Evolutionary conservation across 2,797 vertebrate genomes (phyloP).

Genomic region (Arctocebus calabarensis): DNA sequence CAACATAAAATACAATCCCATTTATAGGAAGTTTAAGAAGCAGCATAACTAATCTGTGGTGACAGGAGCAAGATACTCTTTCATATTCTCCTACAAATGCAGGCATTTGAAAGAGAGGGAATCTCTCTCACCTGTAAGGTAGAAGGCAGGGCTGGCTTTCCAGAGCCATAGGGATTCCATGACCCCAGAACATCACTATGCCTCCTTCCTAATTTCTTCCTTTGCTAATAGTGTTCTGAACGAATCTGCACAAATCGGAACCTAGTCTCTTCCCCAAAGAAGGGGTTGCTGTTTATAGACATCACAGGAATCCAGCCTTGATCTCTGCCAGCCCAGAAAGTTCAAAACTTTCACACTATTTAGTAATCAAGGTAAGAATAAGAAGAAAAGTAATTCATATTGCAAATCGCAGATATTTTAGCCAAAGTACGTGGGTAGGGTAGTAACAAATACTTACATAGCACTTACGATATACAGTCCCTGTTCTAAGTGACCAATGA

Average conservation of each 20-base stretch:
- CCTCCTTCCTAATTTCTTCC: background rate
- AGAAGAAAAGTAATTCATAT: background rate
- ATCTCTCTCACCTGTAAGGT: background rate
- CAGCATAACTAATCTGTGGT: background rate
- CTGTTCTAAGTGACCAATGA: background rate
- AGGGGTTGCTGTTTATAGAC: background rate
- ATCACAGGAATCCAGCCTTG: background rate
- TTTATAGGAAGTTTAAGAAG: background rate
- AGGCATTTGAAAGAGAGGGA: background rate
- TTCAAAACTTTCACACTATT: background rate
- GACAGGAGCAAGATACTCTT: background rate
- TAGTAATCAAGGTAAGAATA: background rate
- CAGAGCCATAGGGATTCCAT: background rate
- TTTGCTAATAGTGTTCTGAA: background rate
- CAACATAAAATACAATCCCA: background rate
- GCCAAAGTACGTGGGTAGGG: background rate
- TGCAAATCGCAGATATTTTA: background rate
- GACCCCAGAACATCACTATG: background rate
- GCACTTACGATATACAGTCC: background rate
- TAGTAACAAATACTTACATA: background rate
- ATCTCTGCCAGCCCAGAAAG: slow-evolving; percentile 8
- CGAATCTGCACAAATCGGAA: background rate
- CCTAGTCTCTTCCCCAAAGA: background rate
- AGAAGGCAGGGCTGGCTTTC: background rate
- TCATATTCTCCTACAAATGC: background rate